These are phyloP conservation scores for Dynastes tityus DNA, from an alignment of 2,888 invertebrate genomes.

Conservation along the genomic window DNA sequence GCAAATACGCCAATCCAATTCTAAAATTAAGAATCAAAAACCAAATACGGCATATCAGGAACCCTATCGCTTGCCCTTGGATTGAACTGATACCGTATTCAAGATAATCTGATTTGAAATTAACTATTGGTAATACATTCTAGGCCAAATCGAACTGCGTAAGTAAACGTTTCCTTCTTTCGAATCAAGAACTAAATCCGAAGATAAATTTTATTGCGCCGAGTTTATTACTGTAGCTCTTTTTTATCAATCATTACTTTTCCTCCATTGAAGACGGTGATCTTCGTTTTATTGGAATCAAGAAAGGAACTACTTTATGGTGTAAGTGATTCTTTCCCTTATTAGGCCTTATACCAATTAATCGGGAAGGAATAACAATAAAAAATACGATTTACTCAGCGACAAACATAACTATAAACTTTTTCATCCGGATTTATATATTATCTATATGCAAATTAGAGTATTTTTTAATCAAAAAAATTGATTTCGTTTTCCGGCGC, in stretches of 20 bases:
- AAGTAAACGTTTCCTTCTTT: slow-evolving; percentile 24
- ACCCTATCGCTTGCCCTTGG: slow-evolving; percentile 17
- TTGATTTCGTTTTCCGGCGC: slow-evolving; percentile 4
- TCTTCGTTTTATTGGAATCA: slow-evolving; percentile 27
- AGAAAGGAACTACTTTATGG: slow-evolving; percentile 28
- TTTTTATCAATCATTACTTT: slow-evolving; percentile 27
- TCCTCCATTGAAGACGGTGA: slow-evolving; percentile 9
- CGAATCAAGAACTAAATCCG: slow-evolving; percentile 30
- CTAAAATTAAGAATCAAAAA: background rate
- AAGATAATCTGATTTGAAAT: slow-evolving; percentile 37
- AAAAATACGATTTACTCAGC: slow-evolving; percentile 1
- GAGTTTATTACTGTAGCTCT: slow-evolving; percentile 35
- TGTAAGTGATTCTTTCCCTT: slow-evolving; percentile 33
- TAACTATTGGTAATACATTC: slow-evolving; percentile 34
- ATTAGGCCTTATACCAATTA: slow-evolving; percentile 33
- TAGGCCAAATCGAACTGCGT: slow-evolving; percentile 31
- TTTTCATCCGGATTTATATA: slow-evolving; percentile 13
- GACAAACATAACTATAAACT: slow-evolving; percentile 26
- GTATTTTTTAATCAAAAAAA: slow-evolving; percentile 17
- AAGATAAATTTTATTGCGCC: slow-evolving; percentile 35
- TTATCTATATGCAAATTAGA: slow-evolving; percentile 25
- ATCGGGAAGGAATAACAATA: slow-evolving; percentile 20
- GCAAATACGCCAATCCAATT: background rate
- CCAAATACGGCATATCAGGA: too few species aligned
- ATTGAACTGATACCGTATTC: slow-evolving; percentile 23